phyloP scores from a whole-genome alignment of 2,113 vertebrate genomes.

The Zingel zingel region DNA sequence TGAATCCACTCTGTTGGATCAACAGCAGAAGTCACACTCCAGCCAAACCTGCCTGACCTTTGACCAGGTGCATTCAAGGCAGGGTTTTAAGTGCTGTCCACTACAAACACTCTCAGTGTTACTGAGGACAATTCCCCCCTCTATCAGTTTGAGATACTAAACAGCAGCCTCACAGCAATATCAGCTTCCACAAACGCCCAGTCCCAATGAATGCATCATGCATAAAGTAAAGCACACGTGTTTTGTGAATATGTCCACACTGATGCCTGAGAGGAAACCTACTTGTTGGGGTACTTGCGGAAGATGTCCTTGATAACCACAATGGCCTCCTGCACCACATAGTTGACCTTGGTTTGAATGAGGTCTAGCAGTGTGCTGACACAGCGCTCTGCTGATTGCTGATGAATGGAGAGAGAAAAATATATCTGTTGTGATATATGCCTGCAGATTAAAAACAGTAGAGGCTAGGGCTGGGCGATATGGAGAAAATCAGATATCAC shows the following conservation, averaged over 20 bases:
- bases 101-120: conserved; percentile 6
- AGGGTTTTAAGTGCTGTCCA: neutral
- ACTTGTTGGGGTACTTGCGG: conserved; percentile 99
- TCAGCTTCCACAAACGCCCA: neutral
- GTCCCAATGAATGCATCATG: neutral
- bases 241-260: neutral
- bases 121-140: neutral
- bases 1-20: conserved; percentile 25
- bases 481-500: no score
- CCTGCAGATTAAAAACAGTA: neutral
- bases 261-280: conserved; percentile 55
- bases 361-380: conserved; percentile 97
- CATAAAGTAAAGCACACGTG: neutral
- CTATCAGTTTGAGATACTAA: no score
- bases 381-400: conserved; percentile 98
- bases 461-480: no score
- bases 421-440: neutral
- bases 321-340: conserved; percentile 98
- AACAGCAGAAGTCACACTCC: conserved; percentile 32
- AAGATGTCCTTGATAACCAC: conserved; percentile 99
- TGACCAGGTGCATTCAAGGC: conserved; percentile 12
- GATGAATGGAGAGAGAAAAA: conserved; percentile 30
- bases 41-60: conserved; percentile 26
- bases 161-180: neutral
- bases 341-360: conserved; percentile 99